These are phyloP conservation scores for Paramormyrops kingsleyae DNA, from an alignment of 2,113 vertebrate species.

Conservation along the genomic window DNA sequence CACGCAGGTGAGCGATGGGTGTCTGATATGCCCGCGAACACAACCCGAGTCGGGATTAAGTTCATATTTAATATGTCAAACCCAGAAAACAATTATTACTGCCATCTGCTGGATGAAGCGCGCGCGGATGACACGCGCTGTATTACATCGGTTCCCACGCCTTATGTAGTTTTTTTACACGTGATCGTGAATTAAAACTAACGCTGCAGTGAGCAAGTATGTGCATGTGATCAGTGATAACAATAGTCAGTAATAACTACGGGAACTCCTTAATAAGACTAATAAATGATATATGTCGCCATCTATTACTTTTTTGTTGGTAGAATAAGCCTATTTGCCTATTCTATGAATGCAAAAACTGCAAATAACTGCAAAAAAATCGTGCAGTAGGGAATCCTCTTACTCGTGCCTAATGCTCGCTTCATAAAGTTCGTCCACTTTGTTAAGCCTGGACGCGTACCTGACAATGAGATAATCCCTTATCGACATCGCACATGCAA, in stretches of 20 bases:
- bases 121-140: not conserved
- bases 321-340: not conserved
- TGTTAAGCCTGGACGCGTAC: not conserved
- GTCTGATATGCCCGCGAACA: conserved; percentile 19
- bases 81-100: conserved; percentile 45
- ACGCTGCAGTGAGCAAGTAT: not conserved
- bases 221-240: not conserved
- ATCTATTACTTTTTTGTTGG: not conserved
- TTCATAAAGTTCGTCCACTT: not conserved
- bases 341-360: not conserved
- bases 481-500: not conserved
- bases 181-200: not conserved
- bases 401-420: not conserved
- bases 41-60: conserved; percentile 35
- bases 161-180: not conserved
- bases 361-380: not conserved
- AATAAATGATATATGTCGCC: not conserved
- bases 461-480: not conserved
- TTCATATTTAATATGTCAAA: conserved; percentile 25
- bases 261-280: not conserved
- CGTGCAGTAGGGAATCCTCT: not conserved
- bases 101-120: conserved; percentile 57
- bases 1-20: not conserved
- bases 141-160: not conserved
- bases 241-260: not conserved